Evolutionary conservation across 2,113 vertebrate species (phyloP).

Genomic region (Melanerpes formicivorus): DNA sequence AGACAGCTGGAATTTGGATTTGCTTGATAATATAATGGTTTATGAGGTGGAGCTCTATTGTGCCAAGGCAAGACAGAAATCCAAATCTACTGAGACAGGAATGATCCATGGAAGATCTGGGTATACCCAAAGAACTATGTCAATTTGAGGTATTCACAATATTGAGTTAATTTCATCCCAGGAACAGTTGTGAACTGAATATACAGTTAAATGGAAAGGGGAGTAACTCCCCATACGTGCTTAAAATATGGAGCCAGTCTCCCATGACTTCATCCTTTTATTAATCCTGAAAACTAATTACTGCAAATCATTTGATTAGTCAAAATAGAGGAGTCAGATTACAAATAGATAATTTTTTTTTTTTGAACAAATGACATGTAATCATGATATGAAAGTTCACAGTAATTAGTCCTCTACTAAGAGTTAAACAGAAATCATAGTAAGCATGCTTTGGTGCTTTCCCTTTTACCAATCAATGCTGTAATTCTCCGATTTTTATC

Average conservation of each 20-base stretch:
- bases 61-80: background rate
- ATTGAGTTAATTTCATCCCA: background rate
- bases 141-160: background rate
- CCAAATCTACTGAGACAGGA: background rate
- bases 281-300: slow-evolving; percentile 42
- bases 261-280: background rate
- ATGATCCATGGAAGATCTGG: background rate
- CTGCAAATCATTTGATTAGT: slow-evolving; percentile 27
- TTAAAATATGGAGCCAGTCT: background rate
- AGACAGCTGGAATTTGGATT: background rate
- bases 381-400: background rate
- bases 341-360: background rate
- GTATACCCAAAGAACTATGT: background rate
- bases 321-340: slow-evolving; percentile 34
- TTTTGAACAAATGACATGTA: background rate
- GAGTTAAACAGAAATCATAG: background rate
- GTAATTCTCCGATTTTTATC: background rate
- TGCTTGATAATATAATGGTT: background rate
- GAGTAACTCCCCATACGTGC: background rate
- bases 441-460: background rate
- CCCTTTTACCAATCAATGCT: background rate
- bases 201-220: background rate
- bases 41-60: background rate
- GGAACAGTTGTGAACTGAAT: background rate
- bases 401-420: slow-evolving; percentile 22